Conservation (phyloP, 2,113 vertebrate genomes). For the Tenebrosternarchus preto region DNA sequence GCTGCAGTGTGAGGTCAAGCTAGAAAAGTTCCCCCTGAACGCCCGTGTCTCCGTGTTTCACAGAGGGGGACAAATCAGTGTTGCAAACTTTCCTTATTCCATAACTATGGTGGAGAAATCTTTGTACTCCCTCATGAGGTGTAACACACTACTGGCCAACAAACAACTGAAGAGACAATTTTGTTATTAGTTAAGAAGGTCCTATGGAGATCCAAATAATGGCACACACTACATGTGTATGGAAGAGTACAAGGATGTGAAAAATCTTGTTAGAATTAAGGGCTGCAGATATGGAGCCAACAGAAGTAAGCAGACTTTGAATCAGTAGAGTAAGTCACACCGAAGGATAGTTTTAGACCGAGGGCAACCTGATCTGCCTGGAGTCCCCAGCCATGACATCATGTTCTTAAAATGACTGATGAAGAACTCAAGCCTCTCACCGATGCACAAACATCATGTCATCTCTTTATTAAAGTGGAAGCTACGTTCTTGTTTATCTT, state of each 20-base stretch:
- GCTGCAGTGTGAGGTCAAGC: too few species aligned
- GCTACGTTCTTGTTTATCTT: conserved; percentile 57
- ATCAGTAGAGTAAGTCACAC: conserved; percentile 53
- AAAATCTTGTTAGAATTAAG: conserved; percentile 14
- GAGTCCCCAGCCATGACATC: conserved; percentile 67
- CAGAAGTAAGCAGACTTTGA: conserved; percentile 52
- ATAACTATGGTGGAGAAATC: too few species aligned
- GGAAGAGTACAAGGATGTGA: neutral
- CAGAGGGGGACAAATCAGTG: too few species aligned
- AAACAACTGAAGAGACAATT: too few species aligned
- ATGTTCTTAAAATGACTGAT: conserved; percentile 60
- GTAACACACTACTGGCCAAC: too few species aligned
- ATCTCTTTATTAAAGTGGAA: conserved; percentile 60
- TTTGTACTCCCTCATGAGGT: too few species aligned
- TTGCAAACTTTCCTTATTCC: too few species aligned
- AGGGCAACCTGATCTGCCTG: conserved; percentile 61
- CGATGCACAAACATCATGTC: conserved; percentile 65
- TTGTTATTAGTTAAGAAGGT: too few species aligned
- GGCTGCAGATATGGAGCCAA: conserved; percentile 35
- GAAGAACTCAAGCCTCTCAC: conserved; percentile 44
- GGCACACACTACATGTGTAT: neutral
- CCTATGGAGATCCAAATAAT: too few species aligned
- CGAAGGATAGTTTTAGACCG: conserved; percentile 59
- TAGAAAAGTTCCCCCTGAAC: too few species aligned
- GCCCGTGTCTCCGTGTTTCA: too few species aligned